Evolutionary conservation across 2,888 invertebrate species (phyloP), one percentile per base, ranked within the genome.

Genomic region (Oligia fasciuncula): DNA sequence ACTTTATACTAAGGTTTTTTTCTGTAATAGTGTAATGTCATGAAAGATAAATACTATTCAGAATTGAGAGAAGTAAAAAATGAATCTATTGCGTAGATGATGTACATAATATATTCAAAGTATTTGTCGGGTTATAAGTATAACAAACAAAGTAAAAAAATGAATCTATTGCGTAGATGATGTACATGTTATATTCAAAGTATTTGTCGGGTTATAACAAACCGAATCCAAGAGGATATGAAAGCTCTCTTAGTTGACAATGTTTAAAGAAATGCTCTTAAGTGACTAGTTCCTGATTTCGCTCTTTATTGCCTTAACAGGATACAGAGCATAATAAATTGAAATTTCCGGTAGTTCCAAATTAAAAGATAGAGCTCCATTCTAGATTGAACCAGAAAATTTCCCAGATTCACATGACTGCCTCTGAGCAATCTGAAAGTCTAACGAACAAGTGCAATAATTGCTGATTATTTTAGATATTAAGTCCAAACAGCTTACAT

Each of bases 301-400:
- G 83, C 91, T 86, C 91, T 92, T 93, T 90, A 95, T 94, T 94
- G 94, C 91, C 88, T 92, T 92, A 94, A 95, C 92, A 91, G 91
- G 91, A 85, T 88, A 86, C 88, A 85, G 91, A 94, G 93, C 79
- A 92, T 85, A 92, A 95, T 85, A 92, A 95, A 96, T 96, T 95
- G 96, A 92, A 92, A 92, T 95, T 94, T 96, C 96, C 96, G 95
- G 91, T 93, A 91, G 89, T 89, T 91, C 86, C 82, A 84, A 91
- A 91, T 92, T 89, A 90, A 90, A 86, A 86, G 69, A 86, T 83
- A 85, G 73, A 86, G 76, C 66, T 83, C 73, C 72, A 80, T 76
- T 81, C 81, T 79, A 83, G 79, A 80, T 83, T 65, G 29, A 80
- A 83, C 80, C 80, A 75, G 84, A 71, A 63, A 68, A 46, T 66